Percentiles rank a stretch among this genome's conserved stretches.
Conservation (phyloP, 2,888 invertebrate species). For the Flexamia atlantica region DNA sequence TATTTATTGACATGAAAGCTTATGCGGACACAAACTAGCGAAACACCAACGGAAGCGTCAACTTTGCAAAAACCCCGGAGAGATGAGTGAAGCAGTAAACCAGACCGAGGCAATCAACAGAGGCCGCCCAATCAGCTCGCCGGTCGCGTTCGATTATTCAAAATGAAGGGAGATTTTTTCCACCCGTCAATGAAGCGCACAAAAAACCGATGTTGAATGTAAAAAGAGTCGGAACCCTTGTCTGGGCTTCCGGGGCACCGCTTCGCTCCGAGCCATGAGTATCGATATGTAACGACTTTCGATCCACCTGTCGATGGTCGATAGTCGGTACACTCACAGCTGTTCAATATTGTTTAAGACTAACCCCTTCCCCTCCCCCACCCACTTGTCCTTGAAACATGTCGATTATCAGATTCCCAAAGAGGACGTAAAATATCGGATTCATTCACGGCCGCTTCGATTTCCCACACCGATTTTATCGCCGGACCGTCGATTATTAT, state of each 20-base stretch:
- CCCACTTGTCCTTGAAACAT: conserved; percentile 7
- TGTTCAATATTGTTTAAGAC: conserved; percentile 51
- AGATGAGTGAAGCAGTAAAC: not conserved
- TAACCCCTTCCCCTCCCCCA: not conserved
- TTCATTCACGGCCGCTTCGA: conserved; percentile 50
- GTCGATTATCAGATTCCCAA: conserved; percentile 54
- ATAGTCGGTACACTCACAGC: conserved; percentile 35
- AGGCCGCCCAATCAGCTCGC: not conserved
- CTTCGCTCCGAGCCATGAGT: not conserved
- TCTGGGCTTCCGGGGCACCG: conserved; percentile 42
- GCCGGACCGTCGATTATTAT: conserved; percentile 45
- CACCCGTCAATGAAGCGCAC: conserved; percentile 42
- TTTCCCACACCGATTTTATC: conserved; percentile 57
- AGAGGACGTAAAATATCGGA: conserved; percentile 54
- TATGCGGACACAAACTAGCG: too few species aligned
- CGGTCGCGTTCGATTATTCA: conserved; percentile 39
- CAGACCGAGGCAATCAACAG: not conserved
- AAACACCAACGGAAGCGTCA: not conserved
- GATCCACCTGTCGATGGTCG: conserved; percentile 21
- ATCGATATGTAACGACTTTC: conserved; percentile 50
- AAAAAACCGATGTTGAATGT: conserved; percentile 27
- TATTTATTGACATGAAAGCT: too few species aligned
- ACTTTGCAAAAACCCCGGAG: not conserved
- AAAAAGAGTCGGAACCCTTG: conserved; percentile 39
- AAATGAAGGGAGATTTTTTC: conserved; percentile 46